These are phyloP conservation scores for Armadillidium nasatum DNA, from an alignment of 1,140 invertebrate genomes.

Conservation along the genomic window DNA sequence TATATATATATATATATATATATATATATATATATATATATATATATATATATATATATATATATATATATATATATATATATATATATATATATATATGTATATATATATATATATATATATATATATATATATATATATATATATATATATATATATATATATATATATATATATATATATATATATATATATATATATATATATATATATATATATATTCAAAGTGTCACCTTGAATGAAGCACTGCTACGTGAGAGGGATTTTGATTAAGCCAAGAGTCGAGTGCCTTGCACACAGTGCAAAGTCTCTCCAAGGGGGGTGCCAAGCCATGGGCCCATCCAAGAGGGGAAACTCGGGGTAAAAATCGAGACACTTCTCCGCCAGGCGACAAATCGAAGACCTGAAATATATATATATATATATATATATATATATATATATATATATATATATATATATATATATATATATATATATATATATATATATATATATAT, in stretches of 20 bases:
- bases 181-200: too few species aligned
- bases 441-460: slow-evolving; percentile 22
- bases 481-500: slow-evolving; percentile 7
- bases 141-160: too few species aligned
- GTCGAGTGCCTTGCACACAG: slow-evolving; percentile 83
- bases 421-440: slow-evolving; percentile 10
- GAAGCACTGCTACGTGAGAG: slow-evolving; percentile 76
- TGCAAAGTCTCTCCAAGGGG: slow-evolving; percentile 81
- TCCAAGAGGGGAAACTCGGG: slow-evolving; percentile 64
- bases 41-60: too few species aligned
- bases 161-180: too few species aligned
- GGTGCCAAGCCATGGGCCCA: slow-evolving; percentile 82
- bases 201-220: too few species aligned
- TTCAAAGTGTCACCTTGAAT: slow-evolving; percentile 64
- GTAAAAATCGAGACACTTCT: slow-evolving; percentile 55
- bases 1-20: slow-evolving; percentile 14
- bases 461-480: not conserved
- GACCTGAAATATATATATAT: slow-evolving; percentile 59
- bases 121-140: too few species aligned
- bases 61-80: too few species aligned
- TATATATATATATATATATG: too few species aligned
- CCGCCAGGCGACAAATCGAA: slow-evolving; percentile 71
- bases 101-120: too few species aligned
- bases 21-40: too few species aligned
- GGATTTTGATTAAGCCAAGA: slow-evolving; percentile 74